phyloP scores from a whole-genome alignment of 2,888 invertebrate species.

The Acleris literana region DNA sequence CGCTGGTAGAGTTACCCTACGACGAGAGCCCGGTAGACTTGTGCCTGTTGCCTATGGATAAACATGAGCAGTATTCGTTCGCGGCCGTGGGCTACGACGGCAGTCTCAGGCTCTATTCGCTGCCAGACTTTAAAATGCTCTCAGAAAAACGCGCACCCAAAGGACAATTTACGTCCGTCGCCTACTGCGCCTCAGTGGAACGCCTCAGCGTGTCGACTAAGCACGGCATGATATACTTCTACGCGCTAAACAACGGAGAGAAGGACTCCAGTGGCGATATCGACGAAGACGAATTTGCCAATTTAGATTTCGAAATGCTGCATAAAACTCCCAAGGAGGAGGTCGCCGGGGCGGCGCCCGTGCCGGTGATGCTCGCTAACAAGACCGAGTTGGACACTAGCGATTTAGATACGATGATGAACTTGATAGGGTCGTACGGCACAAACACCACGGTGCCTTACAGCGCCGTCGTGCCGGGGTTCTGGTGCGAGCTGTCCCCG shows the following conservation, averaged over 20 bases:
- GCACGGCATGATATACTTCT: constrained; percentile 92
- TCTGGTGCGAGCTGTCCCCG: constrained; percentile 96
- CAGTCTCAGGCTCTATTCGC: constrained; percentile 87
- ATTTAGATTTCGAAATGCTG: constrained; percentile 75
- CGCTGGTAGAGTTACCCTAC: constrained; percentile 84
- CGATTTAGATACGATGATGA: constrained; percentile 88
- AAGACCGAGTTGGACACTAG: constrained; percentile 81
- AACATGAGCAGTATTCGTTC: constrained; percentile 84
- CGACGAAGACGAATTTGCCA: constrained; percentile 86
- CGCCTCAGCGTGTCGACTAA: constrained; percentile 92
- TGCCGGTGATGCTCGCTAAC: constrained; percentile 81
- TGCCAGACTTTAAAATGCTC: constrained; percentile 87
- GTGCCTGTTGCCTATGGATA: constrained; percentile 85
- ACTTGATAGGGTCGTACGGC: constrained; percentile 90
- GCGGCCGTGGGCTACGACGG: constrained; percentile 91
- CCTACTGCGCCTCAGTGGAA: constrained; percentile 94
- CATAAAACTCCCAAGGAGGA: constrained; percentile 70
- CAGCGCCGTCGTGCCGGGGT: constrained; percentile 94
- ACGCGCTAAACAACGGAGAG: constrained; percentile 88
- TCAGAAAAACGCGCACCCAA: constrained; percentile 87
- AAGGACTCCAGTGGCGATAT: constrained; percentile 88
- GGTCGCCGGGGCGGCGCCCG: constrained; percentile 55
- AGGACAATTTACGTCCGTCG: constrained; percentile 90
- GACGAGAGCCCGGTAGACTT: constrained; percentile 88
- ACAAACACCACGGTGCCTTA: constrained; percentile 84